Percentiles rank a stretch among this genome's conserved stretches.
These are phyloP conservation scores for Grantiella picta DNA, from an alignment of 2,113 vertebrate species.

Conservation along the genomic window DNA sequence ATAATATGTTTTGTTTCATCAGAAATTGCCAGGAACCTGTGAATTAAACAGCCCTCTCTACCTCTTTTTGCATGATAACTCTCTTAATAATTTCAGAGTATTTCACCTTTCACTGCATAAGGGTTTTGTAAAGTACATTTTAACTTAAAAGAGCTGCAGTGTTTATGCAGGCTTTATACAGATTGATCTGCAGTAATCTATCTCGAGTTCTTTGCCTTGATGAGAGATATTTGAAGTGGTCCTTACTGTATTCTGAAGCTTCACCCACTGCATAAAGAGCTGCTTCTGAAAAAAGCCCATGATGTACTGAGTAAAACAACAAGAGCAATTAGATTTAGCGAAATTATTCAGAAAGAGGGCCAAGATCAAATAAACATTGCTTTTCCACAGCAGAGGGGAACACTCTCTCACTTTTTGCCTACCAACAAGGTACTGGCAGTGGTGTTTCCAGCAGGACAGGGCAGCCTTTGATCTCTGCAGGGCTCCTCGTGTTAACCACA, in stretches of 20 bases:
- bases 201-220: slow-evolving; percentile 52
- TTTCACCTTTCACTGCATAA: slow-evolving; percentile 9
- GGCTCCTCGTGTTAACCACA: slow-evolving; percentile 55
- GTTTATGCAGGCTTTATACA: slow-evolving; percentile 50
- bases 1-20: neutral
- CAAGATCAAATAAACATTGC: slow-evolving; percentile 69
- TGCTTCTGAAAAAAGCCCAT: slow-evolving; percentile 43
- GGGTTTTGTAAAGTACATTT: neutral
- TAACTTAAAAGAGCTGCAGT: slow-evolving; percentile 42
- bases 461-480: slow-evolving; percentile 69
- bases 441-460: slow-evolving; percentile 30
- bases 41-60: neutral
- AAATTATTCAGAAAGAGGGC: slow-evolving; percentile 68
- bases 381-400: slow-evolving; percentile 44
- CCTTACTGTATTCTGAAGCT: slow-evolving; percentile 47
- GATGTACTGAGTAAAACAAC: slow-evolving; percentile 58
- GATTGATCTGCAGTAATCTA: slow-evolving; percentile 60
- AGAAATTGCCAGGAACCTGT: neutral
- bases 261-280: slow-evolving; percentile 46
- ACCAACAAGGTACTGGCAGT: slow-evolving; percentile 56
- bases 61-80: neutral
- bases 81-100: neutral
- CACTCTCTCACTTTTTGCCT: slow-evolving; percentile 3
- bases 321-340: slow-evolving; percentile 67
- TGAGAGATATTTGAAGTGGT: slow-evolving; percentile 63